A percentile compares a stretch with the other conserved stretches of the same genome.
phyloP scores from a whole-genome alignment of 2,888 invertebrate genomes.

The Alsophila aescularia region DNA sequence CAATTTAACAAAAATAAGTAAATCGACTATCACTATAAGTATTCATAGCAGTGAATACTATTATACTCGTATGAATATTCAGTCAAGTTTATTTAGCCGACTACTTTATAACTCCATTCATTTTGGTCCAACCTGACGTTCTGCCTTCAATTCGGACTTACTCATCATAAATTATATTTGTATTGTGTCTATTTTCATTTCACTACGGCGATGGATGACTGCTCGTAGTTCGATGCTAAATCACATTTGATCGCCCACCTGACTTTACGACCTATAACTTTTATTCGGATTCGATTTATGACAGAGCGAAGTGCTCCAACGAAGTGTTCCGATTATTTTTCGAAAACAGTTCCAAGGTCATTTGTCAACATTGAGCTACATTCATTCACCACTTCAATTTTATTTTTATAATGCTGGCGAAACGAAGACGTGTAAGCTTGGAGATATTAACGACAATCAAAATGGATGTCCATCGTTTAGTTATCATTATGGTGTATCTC shows the following conservation, averaged over 20 bases:
- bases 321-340: conserved; percentile 43
- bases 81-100: no score
- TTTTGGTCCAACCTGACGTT: no score
- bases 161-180: no score
- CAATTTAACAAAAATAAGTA: no score
- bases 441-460: no score
- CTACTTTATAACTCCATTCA: no score
- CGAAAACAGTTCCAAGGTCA: conserved; percentile 56
- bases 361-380: conserved; percentile 33
- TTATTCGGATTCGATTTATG: conserved; percentile 51
- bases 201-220: neutral
- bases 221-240: neutral
- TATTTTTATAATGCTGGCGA: conserved; percentile 3
- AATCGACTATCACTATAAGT: no score
- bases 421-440: neutral
- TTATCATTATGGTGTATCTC: no score
- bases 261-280: conserved; percentile 35
- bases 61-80: no score
- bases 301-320: conserved; percentile 48
- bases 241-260: neutral
- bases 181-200: conserved; percentile 3
- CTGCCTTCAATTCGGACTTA: no score
- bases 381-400: conserved; percentile 2
- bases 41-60: no score
- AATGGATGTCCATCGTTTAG: no score